Conservation (phyloP, 64 coral and sea anemone species). For the Astreopora myriophthalma region DNA sequence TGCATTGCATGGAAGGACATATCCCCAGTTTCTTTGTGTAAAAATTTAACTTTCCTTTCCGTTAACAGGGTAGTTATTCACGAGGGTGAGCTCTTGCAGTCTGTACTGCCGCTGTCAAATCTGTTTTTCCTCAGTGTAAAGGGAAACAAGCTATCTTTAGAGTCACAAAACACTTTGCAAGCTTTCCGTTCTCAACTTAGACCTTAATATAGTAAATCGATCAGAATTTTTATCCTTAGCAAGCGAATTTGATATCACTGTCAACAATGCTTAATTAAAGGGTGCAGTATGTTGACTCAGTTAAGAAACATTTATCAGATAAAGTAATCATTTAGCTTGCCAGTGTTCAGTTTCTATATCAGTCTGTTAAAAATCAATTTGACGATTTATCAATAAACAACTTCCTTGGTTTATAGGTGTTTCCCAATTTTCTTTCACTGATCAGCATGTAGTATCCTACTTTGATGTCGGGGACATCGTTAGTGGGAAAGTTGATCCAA, state of each 20-base stretch:
- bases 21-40: too few species aligned
- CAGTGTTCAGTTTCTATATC: neutral
- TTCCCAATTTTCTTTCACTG: conserved; percentile 49
- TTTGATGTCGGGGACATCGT: conserved; percentile 42
- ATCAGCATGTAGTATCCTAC: conserved; percentile 32
- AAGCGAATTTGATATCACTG: too few species aligned
- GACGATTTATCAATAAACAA: conserved; percentile 17
- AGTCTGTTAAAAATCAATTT: conserved; percentile 1
- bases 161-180: conserved; percentile 41
- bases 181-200: conserved; percentile 28
- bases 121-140: conserved; percentile 35
- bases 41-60: too few species aligned
- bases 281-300: too few species aligned
- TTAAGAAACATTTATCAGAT: too few species aligned
- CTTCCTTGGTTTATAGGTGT: conserved; percentile 43
- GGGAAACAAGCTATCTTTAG: conserved; percentile 25
- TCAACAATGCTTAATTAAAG: too few species aligned
- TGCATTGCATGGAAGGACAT: too few species aligned
- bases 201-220: neutral
- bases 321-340: too few species aligned
- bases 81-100: conserved; percentile 34
- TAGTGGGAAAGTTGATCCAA: conserved; percentile 67
- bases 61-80: conserved; percentile 56
- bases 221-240: too few species aligned
- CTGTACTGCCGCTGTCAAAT: conserved; percentile 36